Percentiles rank a stretch among this genome's conserved stretches.
Conservation (phyloP, 2,888 invertebrate genomes). For the Tanypteryx hageni region DNA sequence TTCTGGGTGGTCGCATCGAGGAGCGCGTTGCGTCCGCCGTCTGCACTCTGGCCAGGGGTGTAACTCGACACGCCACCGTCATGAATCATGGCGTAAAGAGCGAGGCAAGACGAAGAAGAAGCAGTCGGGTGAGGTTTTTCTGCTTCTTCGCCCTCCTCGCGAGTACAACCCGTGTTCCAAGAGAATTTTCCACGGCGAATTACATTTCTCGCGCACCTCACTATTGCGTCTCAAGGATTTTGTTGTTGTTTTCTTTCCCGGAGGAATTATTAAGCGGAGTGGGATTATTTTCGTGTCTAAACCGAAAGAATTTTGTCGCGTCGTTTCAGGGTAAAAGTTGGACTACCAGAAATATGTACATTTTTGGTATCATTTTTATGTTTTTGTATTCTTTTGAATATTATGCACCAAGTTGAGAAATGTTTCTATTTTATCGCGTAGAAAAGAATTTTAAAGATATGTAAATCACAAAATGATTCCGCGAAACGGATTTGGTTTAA, state of each 20-base stretch:
- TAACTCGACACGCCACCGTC: neutral
- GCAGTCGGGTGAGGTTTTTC: neutral
- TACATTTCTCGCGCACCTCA: neutral
- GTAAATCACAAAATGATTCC: too few species aligned
- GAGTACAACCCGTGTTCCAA: neutral
- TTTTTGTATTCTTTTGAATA: too few species aligned
- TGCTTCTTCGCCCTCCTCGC: neutral
- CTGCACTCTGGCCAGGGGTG: neutral
- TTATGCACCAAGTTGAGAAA: too few species aligned
- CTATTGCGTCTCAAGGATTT: neutral
- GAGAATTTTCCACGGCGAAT: neutral
- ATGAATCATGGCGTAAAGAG: constrained; percentile 11
- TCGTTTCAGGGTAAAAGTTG: too few species aligned
- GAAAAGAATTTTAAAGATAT: too few species aligned
- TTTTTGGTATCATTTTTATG: too few species aligned
- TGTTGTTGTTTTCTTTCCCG: neutral
- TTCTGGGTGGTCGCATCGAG: neutral
- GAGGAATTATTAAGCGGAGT: too few species aligned
- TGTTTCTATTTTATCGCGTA: too few species aligned
- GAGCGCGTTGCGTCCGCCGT: neutral
- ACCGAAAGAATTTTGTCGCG: neutral
- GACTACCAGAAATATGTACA: too few species aligned
- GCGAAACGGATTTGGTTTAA: too few species aligned
- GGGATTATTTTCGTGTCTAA: neutral
- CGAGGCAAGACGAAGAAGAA: neutral